Conservation (phyloP, 2,797 vertebrate genomes). For the Bucorvus abyssinicus region DNA sequence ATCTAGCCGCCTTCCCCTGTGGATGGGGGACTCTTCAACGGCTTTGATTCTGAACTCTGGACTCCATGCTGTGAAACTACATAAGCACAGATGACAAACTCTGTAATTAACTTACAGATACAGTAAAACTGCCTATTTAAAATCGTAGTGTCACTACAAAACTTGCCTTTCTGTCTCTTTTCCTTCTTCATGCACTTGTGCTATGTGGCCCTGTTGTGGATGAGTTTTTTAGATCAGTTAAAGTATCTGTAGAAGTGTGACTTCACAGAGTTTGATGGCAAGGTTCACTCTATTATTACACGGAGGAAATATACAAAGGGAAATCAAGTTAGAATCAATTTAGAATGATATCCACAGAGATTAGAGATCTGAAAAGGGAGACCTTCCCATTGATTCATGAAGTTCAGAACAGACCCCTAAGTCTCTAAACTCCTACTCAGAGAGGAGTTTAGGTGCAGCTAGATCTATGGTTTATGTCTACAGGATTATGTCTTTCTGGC, state of each 20-base stretch:
- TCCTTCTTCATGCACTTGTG: neutral
- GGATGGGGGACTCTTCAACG: neutral
- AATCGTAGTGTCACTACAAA: neutral
- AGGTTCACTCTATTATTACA: neutral
- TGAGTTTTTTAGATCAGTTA: neutral
- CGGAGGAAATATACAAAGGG: neutral
- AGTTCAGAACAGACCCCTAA: neutral
- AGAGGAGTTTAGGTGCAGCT: neutral
- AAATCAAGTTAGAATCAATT: neutral
- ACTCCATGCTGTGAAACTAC: neutral
- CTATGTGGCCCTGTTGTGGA: neutral
- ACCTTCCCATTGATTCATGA: neutral
- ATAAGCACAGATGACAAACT: neutral
- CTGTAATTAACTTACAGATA: neutral
- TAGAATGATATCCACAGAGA: neutral
- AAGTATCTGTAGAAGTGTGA: neutral
- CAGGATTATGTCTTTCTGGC: neutral
- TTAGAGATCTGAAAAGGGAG: neutral
- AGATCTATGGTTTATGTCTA: too few relatives aligned
- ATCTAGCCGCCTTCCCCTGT: neutral
- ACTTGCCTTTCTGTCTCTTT: neutral
- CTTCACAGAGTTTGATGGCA: neutral
- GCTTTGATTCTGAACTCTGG: neutral
- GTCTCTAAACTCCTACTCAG: neutral
- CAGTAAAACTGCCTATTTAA: accelerated